Conservation (phyloP, 1,140 invertebrate genomes). For the Anastatus disparis region DNA sequence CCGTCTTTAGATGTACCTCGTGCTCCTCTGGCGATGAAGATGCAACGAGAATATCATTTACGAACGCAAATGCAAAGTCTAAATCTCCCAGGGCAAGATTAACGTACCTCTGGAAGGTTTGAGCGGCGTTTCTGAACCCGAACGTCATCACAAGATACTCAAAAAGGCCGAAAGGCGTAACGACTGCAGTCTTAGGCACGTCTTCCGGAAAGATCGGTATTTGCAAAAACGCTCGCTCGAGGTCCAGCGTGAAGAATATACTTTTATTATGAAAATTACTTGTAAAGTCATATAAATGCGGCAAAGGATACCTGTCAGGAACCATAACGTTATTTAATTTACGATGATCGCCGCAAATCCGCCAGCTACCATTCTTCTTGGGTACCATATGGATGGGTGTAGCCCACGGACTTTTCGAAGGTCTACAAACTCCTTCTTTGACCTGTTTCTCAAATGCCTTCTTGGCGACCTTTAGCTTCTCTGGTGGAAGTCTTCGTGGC, state of each 20-base stretch:
- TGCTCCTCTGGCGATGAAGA: too few species aligned
- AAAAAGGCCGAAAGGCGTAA: conserved; percentile 54
- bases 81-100: background rate
- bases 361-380: conserved; percentile 20
- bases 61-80: too few species aligned
- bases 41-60: too few species aligned
- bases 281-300: conserved; percentile 42
- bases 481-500: too few species aligned
- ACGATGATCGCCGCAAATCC: conserved; percentile 28
- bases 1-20: too few species aligned
- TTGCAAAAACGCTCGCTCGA: conserved; percentile 61
- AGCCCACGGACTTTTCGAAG: conserved; percentile 9
- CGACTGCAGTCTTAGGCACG: conserved; percentile 43
- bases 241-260: conserved; percentile 61
- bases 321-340: background rate
- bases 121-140: conserved; percentile 15
- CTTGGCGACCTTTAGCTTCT: too few species aligned
- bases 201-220: conserved; percentile 42
- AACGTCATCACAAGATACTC: conserved; percentile 4
- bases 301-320: background rate
- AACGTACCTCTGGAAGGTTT: conserved; percentile 21
- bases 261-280: conserved; percentile 47
- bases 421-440: background rate
- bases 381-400: conserved; percentile 9
- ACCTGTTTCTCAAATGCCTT: too few species aligned